These are phyloP conservation scores for Campopleginae sp. DNA, from an alignment of 2,888 invertebrate genomes.

Conservation along the genomic window DNA sequence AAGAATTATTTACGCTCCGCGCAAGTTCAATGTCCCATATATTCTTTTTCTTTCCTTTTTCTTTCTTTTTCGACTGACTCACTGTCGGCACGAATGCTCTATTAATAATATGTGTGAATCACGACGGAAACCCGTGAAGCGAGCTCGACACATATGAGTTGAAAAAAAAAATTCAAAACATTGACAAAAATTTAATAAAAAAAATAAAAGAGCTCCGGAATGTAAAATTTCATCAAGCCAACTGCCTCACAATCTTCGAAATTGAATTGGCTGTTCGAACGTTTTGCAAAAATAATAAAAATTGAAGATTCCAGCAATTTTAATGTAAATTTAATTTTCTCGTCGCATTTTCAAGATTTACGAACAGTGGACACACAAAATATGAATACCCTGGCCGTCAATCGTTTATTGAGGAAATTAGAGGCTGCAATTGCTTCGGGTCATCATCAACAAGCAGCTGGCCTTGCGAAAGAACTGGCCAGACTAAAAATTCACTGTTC, in stretches of 20 bases:
- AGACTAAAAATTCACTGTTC: constrained; percentile 91
- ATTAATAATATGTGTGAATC: constrained; percentile 65
- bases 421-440: constrained; percentile 92
- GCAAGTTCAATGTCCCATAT: constrained; percentile 61
- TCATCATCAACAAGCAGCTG: constrained; percentile 90
- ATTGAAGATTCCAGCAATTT: background rate
- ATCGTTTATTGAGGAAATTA: constrained; percentile 88
- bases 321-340: constrained; percentile 2
- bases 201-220: constrained; percentile 18
- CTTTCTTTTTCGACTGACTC: constrained; percentile 48
- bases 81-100: constrained; percentile 44
- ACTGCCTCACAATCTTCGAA: background rate
- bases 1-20: constrained; percentile 25
- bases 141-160: constrained; percentile 27
- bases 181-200: constrained; percentile 23
- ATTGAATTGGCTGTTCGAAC: background rate
- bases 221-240: background rate
- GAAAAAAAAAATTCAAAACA: background rate
- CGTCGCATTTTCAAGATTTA: constrained; percentile 28
- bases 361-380: constrained; percentile 73
- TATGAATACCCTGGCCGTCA: constrained; percentile 87
- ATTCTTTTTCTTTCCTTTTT: constrained; percentile 18
- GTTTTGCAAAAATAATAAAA: background rate
- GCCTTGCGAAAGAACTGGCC: constrained; percentile 91
- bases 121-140: constrained; percentile 53